phyloP scores from a whole-genome alignment of 2,888 invertebrate genomes.

The Drosophila neonasuta region DNA sequence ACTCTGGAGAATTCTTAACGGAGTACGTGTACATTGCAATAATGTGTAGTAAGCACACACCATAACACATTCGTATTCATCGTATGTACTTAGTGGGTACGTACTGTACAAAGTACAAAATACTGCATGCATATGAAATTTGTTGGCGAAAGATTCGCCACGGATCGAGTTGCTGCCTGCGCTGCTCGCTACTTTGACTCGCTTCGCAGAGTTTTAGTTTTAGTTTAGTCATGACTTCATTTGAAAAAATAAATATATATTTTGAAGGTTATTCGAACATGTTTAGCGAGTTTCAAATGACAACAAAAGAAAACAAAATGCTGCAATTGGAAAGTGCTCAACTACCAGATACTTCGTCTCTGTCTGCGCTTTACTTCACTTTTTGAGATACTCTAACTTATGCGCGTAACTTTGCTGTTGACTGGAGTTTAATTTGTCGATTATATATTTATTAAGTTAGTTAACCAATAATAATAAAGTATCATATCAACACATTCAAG shows the following conservation, averaged over 20 bases:
- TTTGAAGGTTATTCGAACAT: conserved; percentile 5
- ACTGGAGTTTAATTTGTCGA: no score
- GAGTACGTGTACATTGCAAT: background rate
- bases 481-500: no score
- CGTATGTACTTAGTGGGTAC: background rate
- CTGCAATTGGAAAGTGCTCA: background rate
- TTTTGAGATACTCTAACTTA: background rate
- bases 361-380: no score
- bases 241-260: background rate
- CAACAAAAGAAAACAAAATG: background rate
- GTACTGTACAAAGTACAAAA: conserved; percentile 1
- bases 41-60: no score
- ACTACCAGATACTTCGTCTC: background rate
- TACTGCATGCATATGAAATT: background rate
- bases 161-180: background rate
- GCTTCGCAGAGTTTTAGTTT: background rate
- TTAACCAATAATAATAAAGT: no score
- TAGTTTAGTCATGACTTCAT: background rate
- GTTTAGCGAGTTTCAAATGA: background rate
- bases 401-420: background rate
- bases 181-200: background rate
- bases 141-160: background rate
- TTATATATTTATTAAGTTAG: no score
- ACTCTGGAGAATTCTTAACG: conserved; percentile 3
- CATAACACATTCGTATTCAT: background rate